phyloP scores from a whole-genome alignment of 2,888 invertebrate species.

The Horisme vitalbata region DNA sequence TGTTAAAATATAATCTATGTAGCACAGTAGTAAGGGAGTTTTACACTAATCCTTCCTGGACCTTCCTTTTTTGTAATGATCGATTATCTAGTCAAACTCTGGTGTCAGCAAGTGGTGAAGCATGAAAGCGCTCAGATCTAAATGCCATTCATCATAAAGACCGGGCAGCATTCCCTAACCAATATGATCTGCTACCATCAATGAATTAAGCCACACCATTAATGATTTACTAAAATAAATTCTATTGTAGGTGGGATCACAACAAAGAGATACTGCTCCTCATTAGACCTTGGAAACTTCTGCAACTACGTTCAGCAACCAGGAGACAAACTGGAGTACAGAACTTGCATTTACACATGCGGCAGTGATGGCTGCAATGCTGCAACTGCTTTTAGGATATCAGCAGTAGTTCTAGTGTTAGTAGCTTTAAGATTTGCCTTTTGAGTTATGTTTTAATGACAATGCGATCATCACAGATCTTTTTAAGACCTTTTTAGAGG shows the following conservation, averaged over 20 bases:
- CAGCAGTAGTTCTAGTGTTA: conserved; percentile 40
- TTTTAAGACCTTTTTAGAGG: background rate
- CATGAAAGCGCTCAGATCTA: too few species aligned
- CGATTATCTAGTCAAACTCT: too few species aligned
- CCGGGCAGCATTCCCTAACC: too few species aligned
- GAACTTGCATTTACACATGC: conserved; percentile 95
- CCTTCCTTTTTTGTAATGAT: too few species aligned
- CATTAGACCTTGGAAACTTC: conserved; percentile 93
- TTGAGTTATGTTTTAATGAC: conserved; percentile 22
- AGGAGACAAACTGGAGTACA: conserved; percentile 92
- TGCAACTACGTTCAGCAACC: conserved; percentile 93
- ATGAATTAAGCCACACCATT: too few species aligned
- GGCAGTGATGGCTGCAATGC: conserved; percentile 91
- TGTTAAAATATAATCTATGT: too few species aligned
- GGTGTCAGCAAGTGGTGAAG: too few species aligned
- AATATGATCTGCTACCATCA: too few species aligned
- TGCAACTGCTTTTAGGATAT: conserved; percentile 54
- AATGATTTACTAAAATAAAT: too few species aligned
- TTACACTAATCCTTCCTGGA: too few species aligned
- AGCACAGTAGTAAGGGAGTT: too few species aligned
- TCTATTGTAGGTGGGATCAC: conserved; percentile 89
- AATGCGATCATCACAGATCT: conserved; percentile 8
- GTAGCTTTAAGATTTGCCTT: conserved; percentile 34
- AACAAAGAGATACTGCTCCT: conserved; percentile 93
- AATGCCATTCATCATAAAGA: too few species aligned